Base-by-base conservation (phyloP, 1,140 invertebrate genomes). In the Polypedilum pembai region DNA sequence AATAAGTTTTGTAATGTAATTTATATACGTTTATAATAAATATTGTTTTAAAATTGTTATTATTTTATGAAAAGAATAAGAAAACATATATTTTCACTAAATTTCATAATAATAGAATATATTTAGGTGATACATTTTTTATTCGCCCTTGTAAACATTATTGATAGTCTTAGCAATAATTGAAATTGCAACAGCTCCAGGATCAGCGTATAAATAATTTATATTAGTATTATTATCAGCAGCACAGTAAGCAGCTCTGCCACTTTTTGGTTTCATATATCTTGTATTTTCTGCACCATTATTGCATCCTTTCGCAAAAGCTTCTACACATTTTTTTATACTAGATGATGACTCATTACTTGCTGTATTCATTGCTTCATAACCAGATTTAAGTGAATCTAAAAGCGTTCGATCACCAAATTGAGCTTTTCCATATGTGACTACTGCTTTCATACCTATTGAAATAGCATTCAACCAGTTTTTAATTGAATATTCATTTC, bases 81-180 rank as follows among this genome's bases (percentile, higher is more conserved):
- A n/a, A n/a, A n/a, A n/a, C n/a, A n/a, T n/a, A n/a, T n/a, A n/a
- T n/a, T n/a, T n/a, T 33, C 24, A 33, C 1, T 33, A 33, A 33
- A 33, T 33, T 33, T 33, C 24, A 33, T 5, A 33, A 33, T 33
- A 33, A 33, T 33, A 33, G 2, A 5, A 56, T 56, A 56, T 3
- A 56, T 56, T 3, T 56, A 56, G 8, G 8, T 8, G 7, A 18
- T 20, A 69, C 45, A 56, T 56, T 41, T 7, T 7, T 41, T 56
- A 56, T 56, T 56, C n/a, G 45, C 45, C 45, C 45, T 56, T 56
- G 45, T 56, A 56, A 8, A 56, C 65, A 21, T 69, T 69, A 69
- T 18, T 5, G 20, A 69, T 69, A 10, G 8, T 18, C 17, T 21
- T 18, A 18, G 65, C 8, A 20, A 69, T 69, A 8, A 20, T 69